These are phyloP conservation scores for Coreoperca whiteheadi DNA, from an alignment of 2,113 vertebrate genomes.

Conservation along the genomic window DNA sequence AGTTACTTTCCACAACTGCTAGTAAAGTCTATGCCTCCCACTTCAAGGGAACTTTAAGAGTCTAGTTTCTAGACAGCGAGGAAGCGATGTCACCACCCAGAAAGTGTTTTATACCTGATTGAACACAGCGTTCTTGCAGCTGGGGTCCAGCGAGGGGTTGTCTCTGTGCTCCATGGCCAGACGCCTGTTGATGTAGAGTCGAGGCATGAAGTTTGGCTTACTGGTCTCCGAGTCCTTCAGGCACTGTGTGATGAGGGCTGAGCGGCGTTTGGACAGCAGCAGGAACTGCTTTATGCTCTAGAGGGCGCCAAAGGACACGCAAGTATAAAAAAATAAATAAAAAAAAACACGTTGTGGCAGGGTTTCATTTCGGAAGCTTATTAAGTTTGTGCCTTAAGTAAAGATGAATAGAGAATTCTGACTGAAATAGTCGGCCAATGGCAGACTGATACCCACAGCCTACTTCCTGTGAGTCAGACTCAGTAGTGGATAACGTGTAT, in stretches of 20 bases:
- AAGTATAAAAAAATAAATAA: background rate
- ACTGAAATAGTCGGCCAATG: too few species aligned
- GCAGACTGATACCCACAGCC: too few species aligned
- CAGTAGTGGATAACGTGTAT: too few species aligned
- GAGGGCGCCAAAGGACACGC: conserved; percentile 23
- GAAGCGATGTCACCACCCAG: background rate
- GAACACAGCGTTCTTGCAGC: conserved; percentile 94
- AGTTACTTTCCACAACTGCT: too few species aligned
- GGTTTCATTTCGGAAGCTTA: background rate
- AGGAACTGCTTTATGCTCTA: conserved; percentile 97
- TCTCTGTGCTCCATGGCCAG: conserved; percentile 98
- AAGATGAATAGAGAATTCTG: too few species aligned
- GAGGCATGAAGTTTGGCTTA: conserved; percentile 96
- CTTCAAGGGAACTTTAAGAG: background rate
- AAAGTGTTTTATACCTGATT: conserved; percentile 87
- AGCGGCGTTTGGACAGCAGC: conserved; percentile 93
- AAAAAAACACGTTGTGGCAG: background rate
- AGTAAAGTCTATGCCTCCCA: background rate
- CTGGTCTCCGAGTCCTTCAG: conserved; percentile 97
- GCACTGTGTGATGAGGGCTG: conserved; percentile 93
- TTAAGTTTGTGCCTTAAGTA: background rate
- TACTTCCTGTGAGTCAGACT: too few species aligned
- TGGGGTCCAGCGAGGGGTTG: conserved; percentile 91
- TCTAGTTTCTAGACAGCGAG: background rate
- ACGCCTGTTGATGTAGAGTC: conserved; percentile 97